Base-by-base conservation (phyloP, 2,113 vertebrate species). In the Nycticebus coucang region DNA sequence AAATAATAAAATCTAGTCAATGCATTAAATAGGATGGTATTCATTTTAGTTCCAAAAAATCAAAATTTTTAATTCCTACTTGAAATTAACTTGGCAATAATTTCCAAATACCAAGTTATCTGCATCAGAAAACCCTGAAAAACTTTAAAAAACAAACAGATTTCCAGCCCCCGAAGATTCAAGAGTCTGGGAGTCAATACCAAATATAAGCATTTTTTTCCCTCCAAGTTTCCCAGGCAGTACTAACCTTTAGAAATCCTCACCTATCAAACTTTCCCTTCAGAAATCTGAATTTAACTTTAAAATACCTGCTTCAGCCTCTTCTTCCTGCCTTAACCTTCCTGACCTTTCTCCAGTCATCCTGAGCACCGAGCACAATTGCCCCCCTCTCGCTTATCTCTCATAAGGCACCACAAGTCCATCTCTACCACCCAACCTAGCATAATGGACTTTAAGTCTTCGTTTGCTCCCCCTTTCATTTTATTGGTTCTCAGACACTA, bases 91-190 rank as follows among this genome's bases (percentile, higher is more conserved):
- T 89, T 66, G 13, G 22, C 35, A 78, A 53, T 22, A 6, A 33
- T 68, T 94, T 96, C 57, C 53, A 81, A 93, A 62, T 45, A 60
- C 8, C 66, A 92, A 79, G 30, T 85, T 92, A 85, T 74, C 37
- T 45, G 33, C 26, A 21, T 22, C 8, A 22, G 37, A 53, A 85
- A 95, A 45, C 57, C 15, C 30, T 45, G n/a, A 71, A 37, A 92
- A 80, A 28, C 2, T 28, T 68, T 18, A 26, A 26, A 33, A 80
- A 79, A n/a, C 68, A 82, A 89, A 37, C 14, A 91, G 26, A 81
- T 68, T 19, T 45, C 13, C 74, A 86, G n/a, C 10, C 8, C 74
- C 45, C 9, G 18, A 74, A n/a, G 37, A 83, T 60, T 82, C 33
- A 50, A 66, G 11, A 81, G n/a, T 19, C 17, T 41, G 60, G 22